Evolutionary conservation across 2,797 vertebrate species (phyloP), one percentile per base, ranked within the genome.

Genomic region (Forpus xanthops): DNA sequence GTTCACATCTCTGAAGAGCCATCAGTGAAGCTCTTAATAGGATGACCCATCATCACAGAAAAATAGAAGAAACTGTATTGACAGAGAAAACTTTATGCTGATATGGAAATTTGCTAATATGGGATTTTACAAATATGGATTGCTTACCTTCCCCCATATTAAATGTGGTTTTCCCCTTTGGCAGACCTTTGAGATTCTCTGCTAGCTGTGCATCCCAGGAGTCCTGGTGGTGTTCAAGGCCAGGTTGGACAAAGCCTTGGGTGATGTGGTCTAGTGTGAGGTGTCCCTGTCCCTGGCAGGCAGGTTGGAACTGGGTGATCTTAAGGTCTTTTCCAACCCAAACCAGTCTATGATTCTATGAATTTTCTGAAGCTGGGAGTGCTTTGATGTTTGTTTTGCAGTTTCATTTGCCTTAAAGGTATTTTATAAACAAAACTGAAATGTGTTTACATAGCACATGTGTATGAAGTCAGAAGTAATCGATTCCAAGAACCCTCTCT

Each of bases 101-200:
- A 31, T 15, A 7, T 6, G 41, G 33, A 50, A 44, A 64, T 78
- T 42, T 37, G 31, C 13, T 65, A 31, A 16, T 53, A 2, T 4
- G 1, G 6, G 55, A 31, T 71, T 78, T 42, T 41, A 33, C 9
- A 65, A 33, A 13, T 49, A 3, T 5, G 1, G 7, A 12, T 78
- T 44, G 17, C 28, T 42, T 3, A 1, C 53, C 33, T 65, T 86
- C 21, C 12, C 13, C 39, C 4, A 1, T 3, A 6, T 0, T 1
- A 45, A 65, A 15, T 25, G 31, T 5, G 15, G 47, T 71, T 85
- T 56, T 12, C 18, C 11, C 21, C 23, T 2, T 24, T 55, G 41
- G 17, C 49, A 64, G 85, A 19, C 33, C 58, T 30, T 25, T n/a
- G 56, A 58, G 58, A 39, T 85, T 74, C 56, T 83, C 70, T 67